Percentiles rank a stretch among this genome's conserved stretches.
Conservation (phyloP, 2,888 invertebrate genomes). For the Apoda limacodes region DNA sequence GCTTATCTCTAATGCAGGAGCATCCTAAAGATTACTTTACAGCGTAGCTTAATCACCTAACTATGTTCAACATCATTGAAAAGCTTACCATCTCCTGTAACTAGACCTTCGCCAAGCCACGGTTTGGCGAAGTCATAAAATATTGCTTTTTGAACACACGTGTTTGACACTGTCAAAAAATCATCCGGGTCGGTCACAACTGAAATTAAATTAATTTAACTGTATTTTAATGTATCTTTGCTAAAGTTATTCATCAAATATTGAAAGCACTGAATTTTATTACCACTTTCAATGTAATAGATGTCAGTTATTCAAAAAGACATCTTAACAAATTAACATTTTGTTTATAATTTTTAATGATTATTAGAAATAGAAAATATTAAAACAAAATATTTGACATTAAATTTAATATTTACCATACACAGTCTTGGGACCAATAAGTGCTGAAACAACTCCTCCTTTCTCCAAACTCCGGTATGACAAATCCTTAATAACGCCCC, state of each 20-base stretch:
- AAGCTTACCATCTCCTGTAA: conserved; percentile 42
- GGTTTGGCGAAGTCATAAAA: conserved; percentile 53
- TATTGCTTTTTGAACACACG: conserved; percentile 42
- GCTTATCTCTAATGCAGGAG: too few species aligned
- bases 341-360: neutral
- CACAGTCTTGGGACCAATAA: conserved; percentile 41
- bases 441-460: conserved; percentile 40
- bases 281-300: neutral
- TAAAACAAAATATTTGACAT: neutral
- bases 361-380: neutral
- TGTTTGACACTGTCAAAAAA: conserved; percentile 39
- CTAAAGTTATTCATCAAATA: neutral
- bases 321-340: neutral
- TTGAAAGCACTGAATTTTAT: neutral
- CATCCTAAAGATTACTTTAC: too few species aligned
- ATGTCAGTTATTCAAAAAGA: neutral
- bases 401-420: conserved; percentile 25
- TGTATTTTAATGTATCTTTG: neutral
- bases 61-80: too few species aligned
- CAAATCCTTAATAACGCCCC: conserved; percentile 34
- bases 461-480: conserved; percentile 32
- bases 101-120: conserved; percentile 49
- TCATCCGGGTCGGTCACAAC: conserved; percentile 52
- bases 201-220: conserved; percentile 21
- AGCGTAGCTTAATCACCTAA: too few species aligned